Evolutionary conservation across 2,888 invertebrate species (phyloP).

Genomic region (Pheosia tremula): DNA sequence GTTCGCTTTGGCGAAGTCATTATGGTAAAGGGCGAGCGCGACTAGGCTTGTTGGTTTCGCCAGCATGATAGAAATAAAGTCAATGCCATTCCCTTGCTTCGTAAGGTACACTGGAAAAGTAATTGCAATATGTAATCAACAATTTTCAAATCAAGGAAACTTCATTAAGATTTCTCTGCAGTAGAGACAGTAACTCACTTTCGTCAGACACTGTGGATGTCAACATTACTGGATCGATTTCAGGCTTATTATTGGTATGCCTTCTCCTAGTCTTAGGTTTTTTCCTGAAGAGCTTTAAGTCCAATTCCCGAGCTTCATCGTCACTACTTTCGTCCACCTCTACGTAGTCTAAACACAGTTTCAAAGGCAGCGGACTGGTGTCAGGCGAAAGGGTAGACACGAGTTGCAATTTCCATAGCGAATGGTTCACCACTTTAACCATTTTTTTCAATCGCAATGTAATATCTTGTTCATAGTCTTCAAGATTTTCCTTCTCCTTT

Average conservation of each 20-base stretch:
- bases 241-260: conserved; percentile 66
- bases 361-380: conserved; percentile 68
- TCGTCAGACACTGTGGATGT: conserved; percentile 72
- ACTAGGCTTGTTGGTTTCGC: conserved; percentile 90
- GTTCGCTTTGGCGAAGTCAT: conserved; percentile 89
- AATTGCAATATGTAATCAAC: not conserved
- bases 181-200: conserved; percentile 47
- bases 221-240: conserved; percentile 66
- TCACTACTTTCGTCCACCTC: conserved; percentile 78
- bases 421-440: conserved; percentile 85
- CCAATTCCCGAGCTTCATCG: conserved; percentile 70
- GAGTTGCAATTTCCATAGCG: conserved; percentile 89
- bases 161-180: not conserved
- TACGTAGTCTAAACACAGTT: conserved; percentile 75
- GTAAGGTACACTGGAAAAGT: conserved; percentile 52
- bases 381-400: conserved; percentile 84
- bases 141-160: no score
- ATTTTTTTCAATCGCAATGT: conserved; percentile 59
- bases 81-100: conserved; percentile 63
- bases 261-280: conserved; percentile 69
- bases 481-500: conserved; percentile 57
- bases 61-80: conserved; percentile 88
- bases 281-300: conserved; percentile 61
- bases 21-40: conserved; percentile 89
- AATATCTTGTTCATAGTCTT: conserved; percentile 54